phyloP scores from a whole-genome alignment of 2,797 vertebrate genomes.

The Gorsachius magnificus region DNA sequence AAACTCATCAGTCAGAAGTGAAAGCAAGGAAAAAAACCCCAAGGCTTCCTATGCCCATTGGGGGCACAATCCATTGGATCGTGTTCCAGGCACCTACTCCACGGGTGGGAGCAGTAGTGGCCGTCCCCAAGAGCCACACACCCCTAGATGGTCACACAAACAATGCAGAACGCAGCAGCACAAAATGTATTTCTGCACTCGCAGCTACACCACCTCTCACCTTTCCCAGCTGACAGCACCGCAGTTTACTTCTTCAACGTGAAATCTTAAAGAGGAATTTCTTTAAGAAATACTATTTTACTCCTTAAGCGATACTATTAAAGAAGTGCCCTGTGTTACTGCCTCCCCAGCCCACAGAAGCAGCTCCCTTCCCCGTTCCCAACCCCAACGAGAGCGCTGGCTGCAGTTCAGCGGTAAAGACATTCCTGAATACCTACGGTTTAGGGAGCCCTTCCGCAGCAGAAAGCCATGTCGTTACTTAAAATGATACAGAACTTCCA shows the following conservation, averaged over 20 bases:
- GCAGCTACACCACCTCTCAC: not conserved
- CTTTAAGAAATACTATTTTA: not conserved
- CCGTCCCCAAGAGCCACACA: no score
- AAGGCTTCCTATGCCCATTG: no score
- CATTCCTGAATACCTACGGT: not conserved
- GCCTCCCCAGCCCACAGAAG: not conserved
- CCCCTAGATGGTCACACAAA: no score
- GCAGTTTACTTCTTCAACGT: not conserved
- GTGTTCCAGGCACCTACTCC: not conserved
- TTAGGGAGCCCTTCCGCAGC: not conserved
- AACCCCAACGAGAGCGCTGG: not conserved
- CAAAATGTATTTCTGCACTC: not conserved
- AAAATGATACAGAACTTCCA: not conserved
- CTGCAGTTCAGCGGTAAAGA: not conserved
- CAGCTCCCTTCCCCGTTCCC: not conserved
- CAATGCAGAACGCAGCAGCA: rapidly evolving
- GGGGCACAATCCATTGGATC: rapidly evolving
- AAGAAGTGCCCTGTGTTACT: rapidly evolving
- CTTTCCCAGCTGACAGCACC: not conserved
- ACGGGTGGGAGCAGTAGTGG: rapidly evolving
- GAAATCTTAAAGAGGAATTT: not conserved
- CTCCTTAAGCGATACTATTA: not conserved
- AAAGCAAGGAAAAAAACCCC: not conserved
- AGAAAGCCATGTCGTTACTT: not conserved
- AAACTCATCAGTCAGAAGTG: not conserved